A percentile compares a stretch with the other conserved stretches of the same genome.
Conservation (phyloP, 2,888 invertebrate species). For the Neelides folsomi region DNA sequence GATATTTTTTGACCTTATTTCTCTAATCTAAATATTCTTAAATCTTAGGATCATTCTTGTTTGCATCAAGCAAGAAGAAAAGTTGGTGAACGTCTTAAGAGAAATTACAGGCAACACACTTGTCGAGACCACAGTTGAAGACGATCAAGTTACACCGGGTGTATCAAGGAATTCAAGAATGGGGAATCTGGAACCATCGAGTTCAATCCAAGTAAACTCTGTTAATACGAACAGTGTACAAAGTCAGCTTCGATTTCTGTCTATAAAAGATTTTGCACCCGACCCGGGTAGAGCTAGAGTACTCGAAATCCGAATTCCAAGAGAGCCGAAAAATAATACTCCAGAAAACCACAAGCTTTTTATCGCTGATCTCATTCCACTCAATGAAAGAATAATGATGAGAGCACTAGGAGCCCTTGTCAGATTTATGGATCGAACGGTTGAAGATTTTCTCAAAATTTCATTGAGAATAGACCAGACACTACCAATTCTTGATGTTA, state of each 20-base stretch:
- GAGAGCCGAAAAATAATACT: constrained; percentile 43
- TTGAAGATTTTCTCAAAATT: constrained; percentile 39
- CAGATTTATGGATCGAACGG: constrained; percentile 54
- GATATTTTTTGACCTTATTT: too few relatives aligned
- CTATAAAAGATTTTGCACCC: constrained; percentile 22
- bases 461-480: constrained; percentile 35
- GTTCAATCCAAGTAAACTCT: too few relatives aligned
- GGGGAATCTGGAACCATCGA: too few relatives aligned
- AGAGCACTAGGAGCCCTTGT: constrained; percentile 59
- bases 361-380: constrained; percentile 51
- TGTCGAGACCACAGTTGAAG: background rate
- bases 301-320: constrained; percentile 44
- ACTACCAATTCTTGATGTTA: constrained; percentile 43
- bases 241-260: constrained; percentile 6
- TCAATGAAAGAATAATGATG: constrained; percentile 49
- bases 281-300: constrained; percentile 48
- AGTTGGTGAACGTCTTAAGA: constrained; percentile 8
- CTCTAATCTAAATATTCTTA: background rate
- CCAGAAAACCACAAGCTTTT: constrained; percentile 47
- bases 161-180: too few relatives aligned
- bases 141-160: background rate
- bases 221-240: background rate
- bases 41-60: constrained; percentile 14
- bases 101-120: constrained; percentile 12
- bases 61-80: constrained; percentile 16